These are phyloP conservation scores for Brachionus asplanchnoidis DNA, from an alignment of 1,140 invertebrate genomes.

Conservation along the genomic window DNA sequence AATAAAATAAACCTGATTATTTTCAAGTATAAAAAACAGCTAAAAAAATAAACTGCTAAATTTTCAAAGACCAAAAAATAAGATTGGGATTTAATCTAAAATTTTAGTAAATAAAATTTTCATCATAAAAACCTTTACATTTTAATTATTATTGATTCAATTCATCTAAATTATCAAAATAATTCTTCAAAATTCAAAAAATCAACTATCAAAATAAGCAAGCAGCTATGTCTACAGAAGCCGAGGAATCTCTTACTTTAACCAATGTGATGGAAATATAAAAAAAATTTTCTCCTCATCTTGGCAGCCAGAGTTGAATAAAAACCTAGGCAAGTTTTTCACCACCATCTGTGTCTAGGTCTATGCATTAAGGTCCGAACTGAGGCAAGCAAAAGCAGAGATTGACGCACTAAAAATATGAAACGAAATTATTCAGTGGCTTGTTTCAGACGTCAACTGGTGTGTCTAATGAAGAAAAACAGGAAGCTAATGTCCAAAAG, in stretches of 20 bases:
- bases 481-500: not conserved
- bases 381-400: not conserved
- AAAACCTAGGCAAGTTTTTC: not conserved
- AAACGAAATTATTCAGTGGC: not conserved
- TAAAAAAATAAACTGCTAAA: no score
- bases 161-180: no score
- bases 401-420: not conserved
- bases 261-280: not conserved
- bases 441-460: not conserved
- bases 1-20: no score
- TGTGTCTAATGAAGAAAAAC: not conserved
- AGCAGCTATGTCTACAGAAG: not conserved
- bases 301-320: not conserved
- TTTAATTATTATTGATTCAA: not conserved
- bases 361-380: not conserved
- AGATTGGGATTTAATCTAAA: constrained; percentile 4
- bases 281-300: not conserved
- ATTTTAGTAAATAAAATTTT: not conserved
- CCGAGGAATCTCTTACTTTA: not conserved
- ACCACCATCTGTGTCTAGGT: not conserved
- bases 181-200: no score
- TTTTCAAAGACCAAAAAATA: no score
- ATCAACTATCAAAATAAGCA: no score
- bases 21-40: no score
- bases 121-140: constrained; percentile 18